phyloP scores from a whole-genome alignment of 2,888 invertebrate species.

The Drosophila anceps region DNA sequence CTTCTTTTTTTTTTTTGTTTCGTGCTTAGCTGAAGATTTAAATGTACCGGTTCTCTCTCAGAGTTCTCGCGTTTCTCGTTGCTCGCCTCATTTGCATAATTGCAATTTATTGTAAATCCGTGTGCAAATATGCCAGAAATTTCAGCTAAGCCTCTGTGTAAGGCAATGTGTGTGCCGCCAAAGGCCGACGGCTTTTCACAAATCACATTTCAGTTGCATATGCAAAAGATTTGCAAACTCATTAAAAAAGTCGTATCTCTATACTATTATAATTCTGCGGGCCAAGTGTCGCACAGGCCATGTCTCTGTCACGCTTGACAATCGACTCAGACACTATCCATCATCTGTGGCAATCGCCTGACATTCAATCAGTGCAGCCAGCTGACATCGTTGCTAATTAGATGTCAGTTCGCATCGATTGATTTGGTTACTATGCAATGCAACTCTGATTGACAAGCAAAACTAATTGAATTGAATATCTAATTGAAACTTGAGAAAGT shows the following conservation, averaged over 20 bases:
- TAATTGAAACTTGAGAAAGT: background rate
- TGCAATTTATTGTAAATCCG: conserved; percentile 78
- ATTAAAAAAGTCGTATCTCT: conserved; percentile 25
- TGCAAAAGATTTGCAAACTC: conserved; percentile 45
- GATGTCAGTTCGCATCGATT: conserved; percentile 49
- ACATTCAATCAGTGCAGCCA: conserved; percentile 51
- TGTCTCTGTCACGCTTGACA: conserved; percentile 46
- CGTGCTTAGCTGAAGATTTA: conserved; percentile 20
- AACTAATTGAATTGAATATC: conserved; percentile 23
- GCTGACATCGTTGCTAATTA: conserved; percentile 60
- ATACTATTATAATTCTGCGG: background rate
- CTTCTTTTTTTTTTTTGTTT: background rate
- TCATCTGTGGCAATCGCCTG: conserved; percentile 48
- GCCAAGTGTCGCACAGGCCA: conserved; percentile 20
- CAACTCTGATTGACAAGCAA: conserved; percentile 25
- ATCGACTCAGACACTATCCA: conserved; percentile 53
- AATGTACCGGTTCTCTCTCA: conserved; percentile 38
- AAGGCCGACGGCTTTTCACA: conserved; percentile 73
- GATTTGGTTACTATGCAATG: conserved; percentile 23
- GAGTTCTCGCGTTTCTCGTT: conserved; percentile 27
- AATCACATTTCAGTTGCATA: conserved; percentile 14
- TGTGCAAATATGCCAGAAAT: conserved; percentile 75
- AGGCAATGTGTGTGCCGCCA: conserved; percentile 54
- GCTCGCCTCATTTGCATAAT: conserved; percentile 70
- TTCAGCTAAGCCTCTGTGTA: conserved; percentile 53